Base-by-base conservation (phyloP, 2,113 vertebrate species). In the Shinisaurus crocodilurus region DNA sequence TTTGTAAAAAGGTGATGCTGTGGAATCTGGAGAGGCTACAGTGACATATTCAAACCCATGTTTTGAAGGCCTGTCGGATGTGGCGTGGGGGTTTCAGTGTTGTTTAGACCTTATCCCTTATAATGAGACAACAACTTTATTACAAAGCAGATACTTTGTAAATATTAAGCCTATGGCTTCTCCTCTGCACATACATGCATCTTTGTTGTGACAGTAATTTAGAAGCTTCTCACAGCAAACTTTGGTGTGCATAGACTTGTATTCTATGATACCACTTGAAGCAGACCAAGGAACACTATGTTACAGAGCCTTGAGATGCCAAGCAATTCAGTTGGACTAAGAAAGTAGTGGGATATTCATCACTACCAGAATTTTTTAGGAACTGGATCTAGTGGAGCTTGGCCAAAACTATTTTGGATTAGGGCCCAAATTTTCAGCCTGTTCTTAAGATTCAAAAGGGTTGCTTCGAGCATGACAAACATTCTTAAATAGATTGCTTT, bases 1-100 rank as follows among this genome's bases (percentile, higher is more conserved):
- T 40, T 0, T 91, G 57, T 88, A 90, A 92, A n/a, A 91, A 92
- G 94, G 91, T 85, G 76, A 83, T 86, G 65, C 83, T 89, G 50
- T 75, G n/a, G 25, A 45, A 45, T 82, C 87, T 86, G 57, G 60
- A 90, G n/a, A 70, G 60, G 34, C 92, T 88, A 91, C 80, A 67
- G 85, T 90, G 88, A 82, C 0, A 18, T 67, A 48, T 29, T 85
- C 32, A 29, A 43, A 89, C 10, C 91, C 60, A 37, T 34, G 67
- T 32, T 72, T 89, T 93, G 60, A 82, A 91, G 88, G 88, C 88
- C 74, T 88, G 48, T 80, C 88, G 54, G 76, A 87, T 82, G 60
- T 89, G 48, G 67, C 72, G 70, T 7, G 88, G 60, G 8, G 0
- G 0, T 54, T 93, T 4, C 74, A 89, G 50, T 0, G 2, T 25